Percentiles rank a stretch among this genome's conserved stretches.
Conservation (phyloP, 2,113 vertebrate genomes). For the Lepisosteus oculatus region DNA sequence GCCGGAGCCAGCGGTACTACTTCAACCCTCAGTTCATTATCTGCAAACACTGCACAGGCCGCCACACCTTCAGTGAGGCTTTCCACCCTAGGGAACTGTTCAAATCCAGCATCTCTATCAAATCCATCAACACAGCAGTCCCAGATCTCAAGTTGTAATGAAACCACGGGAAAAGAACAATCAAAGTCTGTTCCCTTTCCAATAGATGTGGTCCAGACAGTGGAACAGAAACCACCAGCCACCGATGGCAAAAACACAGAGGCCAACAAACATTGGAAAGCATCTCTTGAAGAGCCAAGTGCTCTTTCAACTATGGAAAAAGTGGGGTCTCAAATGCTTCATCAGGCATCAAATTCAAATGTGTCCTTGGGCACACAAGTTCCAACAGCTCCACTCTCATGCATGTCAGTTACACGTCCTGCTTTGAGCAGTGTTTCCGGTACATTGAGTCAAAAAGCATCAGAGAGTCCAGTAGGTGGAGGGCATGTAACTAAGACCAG, state of each 20-base stretch:
- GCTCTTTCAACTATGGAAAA: slow-evolving; percentile 1
- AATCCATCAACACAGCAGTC: slow-evolving; percentile 26
- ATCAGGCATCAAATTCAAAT: slow-evolving; percentile 18
- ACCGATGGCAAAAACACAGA: background rate
- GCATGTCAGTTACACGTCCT: background rate
- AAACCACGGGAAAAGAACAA: slow-evolving; percentile 25
- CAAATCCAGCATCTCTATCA: slow-evolving; percentile 25
- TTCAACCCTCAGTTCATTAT: slow-evolving; percentile 29
- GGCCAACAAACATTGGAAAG: slow-evolving; percentile 18
- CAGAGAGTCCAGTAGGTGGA: slow-evolving; percentile 28
- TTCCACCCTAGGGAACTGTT: background rate
- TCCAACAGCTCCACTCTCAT: slow-evolving; percentile 31
- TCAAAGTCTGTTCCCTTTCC: slow-evolving; percentile 2
- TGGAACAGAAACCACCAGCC: slow-evolving; percentile 7
- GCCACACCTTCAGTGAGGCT: slow-evolving; percentile 37
- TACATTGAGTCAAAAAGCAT: slow-evolving; percentile 46
- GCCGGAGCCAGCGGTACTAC: slow-evolving; percentile 35
- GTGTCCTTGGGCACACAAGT: background rate
- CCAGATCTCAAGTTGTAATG: slow-evolving; percentile 23
- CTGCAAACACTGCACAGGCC: slow-evolving; percentile 36
- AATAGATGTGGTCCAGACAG: slow-evolving; percentile 16
- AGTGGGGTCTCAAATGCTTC: slow-evolving; percentile 11
- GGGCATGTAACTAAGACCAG: slow-evolving; percentile 51
- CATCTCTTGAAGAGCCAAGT: background rate
- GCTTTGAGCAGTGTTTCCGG: slow-evolving; percentile 1